These are phyloP conservation scores for Siniperca chuatsi DNA, from an alignment of 2,113 vertebrate species.

Conservation along the genomic window DNA sequence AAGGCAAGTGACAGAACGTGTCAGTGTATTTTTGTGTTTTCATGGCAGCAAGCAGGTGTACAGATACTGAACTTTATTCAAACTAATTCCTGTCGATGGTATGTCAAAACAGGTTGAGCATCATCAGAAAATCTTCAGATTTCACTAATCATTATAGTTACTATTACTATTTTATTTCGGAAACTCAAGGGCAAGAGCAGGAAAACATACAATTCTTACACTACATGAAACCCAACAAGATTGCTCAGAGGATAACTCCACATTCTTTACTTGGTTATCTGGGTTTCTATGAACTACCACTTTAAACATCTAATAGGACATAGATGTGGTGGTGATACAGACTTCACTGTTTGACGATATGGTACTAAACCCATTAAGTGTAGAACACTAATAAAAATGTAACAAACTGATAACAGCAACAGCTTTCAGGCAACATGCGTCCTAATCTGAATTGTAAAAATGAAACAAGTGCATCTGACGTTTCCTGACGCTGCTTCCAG, in stretches of 20 bases:
- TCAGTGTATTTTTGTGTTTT: not conserved
- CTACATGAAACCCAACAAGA: not conserved
- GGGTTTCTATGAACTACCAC: conserved; percentile 4
- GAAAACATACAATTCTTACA: no score
- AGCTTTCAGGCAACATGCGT: conserved; percentile 10
- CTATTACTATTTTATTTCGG: not conserved
- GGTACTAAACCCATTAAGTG: not conserved
- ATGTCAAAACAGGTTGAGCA: conserved; percentile 5
- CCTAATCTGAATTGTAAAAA: conserved; percentile 28
- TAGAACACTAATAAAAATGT: not conserved
- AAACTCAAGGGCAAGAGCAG: not conserved
- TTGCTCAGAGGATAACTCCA: not conserved
- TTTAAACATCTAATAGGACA: not conserved
- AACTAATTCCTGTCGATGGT: not conserved
- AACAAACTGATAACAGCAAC: not conserved
- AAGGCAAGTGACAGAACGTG: conserved; percentile 25
- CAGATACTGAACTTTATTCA: conserved; percentile 5
- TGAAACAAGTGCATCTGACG: not conserved
- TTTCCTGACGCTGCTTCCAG: conserved; percentile 17
- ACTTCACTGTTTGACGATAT: not conserved
- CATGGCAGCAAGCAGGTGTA: not conserved
- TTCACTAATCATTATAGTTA: not conserved
- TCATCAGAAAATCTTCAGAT: not conserved
- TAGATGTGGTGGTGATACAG: not conserved
- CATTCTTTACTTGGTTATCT: not conserved